phyloP scores from a whole-genome alignment of 2,888 invertebrate species.

The Nomada ruficornis region DNA sequence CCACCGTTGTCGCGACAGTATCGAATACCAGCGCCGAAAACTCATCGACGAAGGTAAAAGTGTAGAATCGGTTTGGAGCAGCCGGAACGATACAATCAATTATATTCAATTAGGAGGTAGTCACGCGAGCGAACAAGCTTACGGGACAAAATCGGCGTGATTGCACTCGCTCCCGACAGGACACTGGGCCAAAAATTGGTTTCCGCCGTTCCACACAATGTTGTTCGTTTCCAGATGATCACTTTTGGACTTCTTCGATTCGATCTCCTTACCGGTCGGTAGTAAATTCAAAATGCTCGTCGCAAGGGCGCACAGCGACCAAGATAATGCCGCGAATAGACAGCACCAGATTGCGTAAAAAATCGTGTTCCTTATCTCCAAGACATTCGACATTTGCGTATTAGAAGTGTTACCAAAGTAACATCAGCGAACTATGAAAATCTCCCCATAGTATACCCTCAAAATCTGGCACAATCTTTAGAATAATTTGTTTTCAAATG shows the following conservation, averaged over 20 bases:
- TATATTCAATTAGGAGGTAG: constrained; percentile 61
- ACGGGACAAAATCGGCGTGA: constrained; percentile 60
- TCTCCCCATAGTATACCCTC: constrained; percentile 10
- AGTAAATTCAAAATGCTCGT: not conserved
- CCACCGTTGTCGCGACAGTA: not conserved
- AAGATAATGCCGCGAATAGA: constrained; percentile 7
- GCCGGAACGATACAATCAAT: constrained; percentile 61
- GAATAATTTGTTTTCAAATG: not conserved
- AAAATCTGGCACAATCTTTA: not conserved
- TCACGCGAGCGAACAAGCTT: constrained; percentile 51
- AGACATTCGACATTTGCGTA: constrained; percentile 27
- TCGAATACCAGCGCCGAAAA: constrained; percentile 20
- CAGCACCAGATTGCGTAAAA: constrained; percentile 27
- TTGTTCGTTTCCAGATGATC: not conserved
- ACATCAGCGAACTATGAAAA: constrained; percentile 1
- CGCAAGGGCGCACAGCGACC: not conserved
- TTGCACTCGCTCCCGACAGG: constrained; percentile 47
- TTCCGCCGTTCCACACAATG: constrained; percentile 32
- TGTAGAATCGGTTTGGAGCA: not conserved
- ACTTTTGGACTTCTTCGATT: not conserved
- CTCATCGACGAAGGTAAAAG: not conserved
- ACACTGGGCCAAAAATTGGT: constrained; percentile 54
- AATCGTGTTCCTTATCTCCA: not conserved
- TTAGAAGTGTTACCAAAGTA: not conserved
- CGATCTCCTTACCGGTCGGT: not conserved